These are phyloP conservation scores for Scaptomyza montana DNA, from an alignment of 1,140 invertebrate species.

Conservation along the genomic window DNA sequence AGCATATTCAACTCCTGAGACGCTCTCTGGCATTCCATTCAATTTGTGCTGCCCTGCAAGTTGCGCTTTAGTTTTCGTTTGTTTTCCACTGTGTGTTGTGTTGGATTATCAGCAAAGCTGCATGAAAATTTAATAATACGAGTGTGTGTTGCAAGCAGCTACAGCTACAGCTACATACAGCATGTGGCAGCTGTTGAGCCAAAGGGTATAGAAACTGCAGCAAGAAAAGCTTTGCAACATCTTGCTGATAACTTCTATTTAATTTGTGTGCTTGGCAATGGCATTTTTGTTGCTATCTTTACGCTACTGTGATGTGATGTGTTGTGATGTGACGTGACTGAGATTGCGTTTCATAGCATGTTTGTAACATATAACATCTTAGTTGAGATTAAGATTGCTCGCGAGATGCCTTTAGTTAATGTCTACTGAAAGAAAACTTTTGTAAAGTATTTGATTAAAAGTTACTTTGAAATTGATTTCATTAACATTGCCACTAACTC, in stretches of 20 bases:
- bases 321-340: neutral
- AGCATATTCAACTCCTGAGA: constrained; percentile 23
- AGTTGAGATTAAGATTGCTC: no score
- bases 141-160: constrained; percentile 38
- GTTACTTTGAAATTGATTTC: no score
- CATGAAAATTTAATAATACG: constrained; percentile 80
- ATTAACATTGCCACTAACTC: no score
- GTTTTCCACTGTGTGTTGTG: constrained; percentile 37
- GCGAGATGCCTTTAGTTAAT: no score
- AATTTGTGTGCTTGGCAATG: constrained; percentile 54
- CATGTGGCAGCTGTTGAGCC: constrained; percentile 34
- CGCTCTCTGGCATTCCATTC: constrained; percentile 23
- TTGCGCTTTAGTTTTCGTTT: constrained; percentile 71
- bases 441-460: no score
- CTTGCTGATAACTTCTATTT: constrained; percentile 55
- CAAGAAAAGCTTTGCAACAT: constrained; percentile 9
- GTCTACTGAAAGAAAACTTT: no score
- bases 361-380: neutral
- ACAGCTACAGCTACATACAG: constrained; percentile 26
- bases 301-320: neutral
- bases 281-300: constrained; percentile 16
- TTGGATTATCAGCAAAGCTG: constrained; percentile 72
- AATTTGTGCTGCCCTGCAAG: constrained; percentile 46
- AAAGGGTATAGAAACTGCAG: neutral
- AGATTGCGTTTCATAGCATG: neutral